Conservation (phyloP, 2,888 invertebrate species). For the Microctonus aethiopoides region DNA sequence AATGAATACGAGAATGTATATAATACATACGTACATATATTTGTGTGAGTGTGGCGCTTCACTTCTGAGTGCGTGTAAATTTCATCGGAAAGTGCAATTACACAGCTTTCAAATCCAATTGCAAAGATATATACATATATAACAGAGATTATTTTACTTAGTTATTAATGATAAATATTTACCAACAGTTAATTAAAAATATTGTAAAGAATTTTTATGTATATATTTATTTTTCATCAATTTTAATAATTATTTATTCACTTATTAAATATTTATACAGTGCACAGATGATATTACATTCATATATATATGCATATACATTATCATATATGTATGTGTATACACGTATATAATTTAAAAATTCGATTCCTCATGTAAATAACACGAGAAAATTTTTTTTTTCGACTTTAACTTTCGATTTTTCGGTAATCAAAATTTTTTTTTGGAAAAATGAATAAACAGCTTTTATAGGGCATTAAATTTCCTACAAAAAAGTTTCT, state of each 20-base stretch:
- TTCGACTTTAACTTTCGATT: no score
- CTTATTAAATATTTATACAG: not conserved
- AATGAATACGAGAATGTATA: not conserved
- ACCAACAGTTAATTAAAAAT: not conserved
- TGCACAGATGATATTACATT: not conserved
- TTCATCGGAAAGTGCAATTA: constrained; percentile 19
- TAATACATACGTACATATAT: no score
- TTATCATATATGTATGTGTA: no score
- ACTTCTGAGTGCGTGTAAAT: constrained; percentile 16
- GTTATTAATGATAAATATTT: not conserved
- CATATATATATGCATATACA: not conserved
- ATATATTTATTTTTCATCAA: not conserved
- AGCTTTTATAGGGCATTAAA: no score
- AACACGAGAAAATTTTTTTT: no score
- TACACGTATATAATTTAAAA: no score
- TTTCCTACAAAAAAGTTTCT: no score
- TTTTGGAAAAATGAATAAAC: no score
- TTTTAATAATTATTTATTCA: not conserved
- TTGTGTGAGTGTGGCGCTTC: not conserved
- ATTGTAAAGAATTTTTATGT: not conserved
- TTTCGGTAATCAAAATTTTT: no score
- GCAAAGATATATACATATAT: not conserved
- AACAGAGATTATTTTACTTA: not conserved
- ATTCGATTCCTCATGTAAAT: no score
- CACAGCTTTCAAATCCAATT: constrained; percentile 18